Evolutionary conservation across 2,797 vertebrate species (phyloP), one percentile per base, ranked within the genome.

Genomic region (Fistularia tabacaria): DNA sequence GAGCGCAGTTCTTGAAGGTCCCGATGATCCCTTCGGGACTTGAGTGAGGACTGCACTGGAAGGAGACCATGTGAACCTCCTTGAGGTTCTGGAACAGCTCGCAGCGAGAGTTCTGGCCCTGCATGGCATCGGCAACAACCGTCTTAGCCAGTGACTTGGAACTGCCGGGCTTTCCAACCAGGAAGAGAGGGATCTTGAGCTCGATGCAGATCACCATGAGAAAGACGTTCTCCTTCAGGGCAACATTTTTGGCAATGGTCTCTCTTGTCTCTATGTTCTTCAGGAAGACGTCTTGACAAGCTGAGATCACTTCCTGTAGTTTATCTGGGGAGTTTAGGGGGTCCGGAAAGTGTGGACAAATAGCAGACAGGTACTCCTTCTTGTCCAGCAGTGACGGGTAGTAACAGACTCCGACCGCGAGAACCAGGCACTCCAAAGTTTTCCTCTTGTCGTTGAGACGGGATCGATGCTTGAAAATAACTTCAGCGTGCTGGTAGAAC

Each of bases 161-260:
- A 63, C 96, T 99, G 62, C 97, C 96, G 0, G 97, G 97, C 85
- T 99, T 98, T 43, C 97, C 97, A 2, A 99, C 96, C 8, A 99
- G 87, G 64, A 99, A 99, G 1, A 99, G 92, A 8, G 97, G 97
- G 64, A 99, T 97, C 82, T 90, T 92, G 41, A 98, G 84, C 71
- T 99, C 96, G 58, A 96, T 97, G 74, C 96, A 99, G 61, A 99
- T 76, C 7, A 96, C 93, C 96, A 99, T 99, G 95, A 99, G 98
- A 79, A 99, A 99, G 64, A 99, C 91, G 0, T 99, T 99, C 81
- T 99, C 96, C 77, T 97, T 98, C 57, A 98, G 82, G 6, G 97
- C 97, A 76, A 78, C 62, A 79, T 99, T 98, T 81, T 71, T 93
- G 57, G 97, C 97, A 56, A 99, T 95, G 5, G 93, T 96, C 13